A percentile compares a stretch with the other conserved stretches of the same genome.
phyloP scores from a whole-genome alignment of 2,113 vertebrate genomes.

The Antechinus flavipes region DNA sequence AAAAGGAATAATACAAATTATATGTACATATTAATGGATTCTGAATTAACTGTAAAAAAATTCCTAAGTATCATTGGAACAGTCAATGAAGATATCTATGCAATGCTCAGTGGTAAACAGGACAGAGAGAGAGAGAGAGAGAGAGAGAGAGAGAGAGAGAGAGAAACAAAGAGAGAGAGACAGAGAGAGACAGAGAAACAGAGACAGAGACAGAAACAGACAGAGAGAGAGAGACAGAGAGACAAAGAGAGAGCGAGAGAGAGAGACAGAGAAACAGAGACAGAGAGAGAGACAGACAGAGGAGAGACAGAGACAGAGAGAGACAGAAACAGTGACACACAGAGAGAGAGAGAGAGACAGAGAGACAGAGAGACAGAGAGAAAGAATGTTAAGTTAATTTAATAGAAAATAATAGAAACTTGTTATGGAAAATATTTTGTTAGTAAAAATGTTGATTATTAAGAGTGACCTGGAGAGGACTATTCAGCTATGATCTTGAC shows the following conservation, averaged over 20 bases:
- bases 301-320: too few species aligned
- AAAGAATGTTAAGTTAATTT: conserved; percentile 38
- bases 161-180: too few species aligned
- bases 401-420: conserved; percentile 33
- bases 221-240: too few species aligned
- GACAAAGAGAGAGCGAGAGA: too few species aligned
- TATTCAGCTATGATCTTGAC: background rate
- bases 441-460: conserved; percentile 31
- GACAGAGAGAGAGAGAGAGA: background rate
- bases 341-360: too few species aligned
- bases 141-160: too few species aligned
- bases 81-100: conserved; percentile 65
- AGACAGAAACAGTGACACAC: too few species aligned
- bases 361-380: too few species aligned
- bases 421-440: background rate
- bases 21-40: conserved; percentile 56
- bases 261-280: too few species aligned
- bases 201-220: too few species aligned
- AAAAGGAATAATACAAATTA: conserved; percentile 56
- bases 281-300: too few species aligned
- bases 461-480: background rate
- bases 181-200: too few species aligned
- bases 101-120: conserved; percentile 32
- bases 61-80: conserved; percentile 16
- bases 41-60: conserved; percentile 62